Percentiles rank a stretch among this genome's conserved stretches.
Conservation (phyloP, 2,113 vertebrate species). For the Podiceps cristatus region DNA sequence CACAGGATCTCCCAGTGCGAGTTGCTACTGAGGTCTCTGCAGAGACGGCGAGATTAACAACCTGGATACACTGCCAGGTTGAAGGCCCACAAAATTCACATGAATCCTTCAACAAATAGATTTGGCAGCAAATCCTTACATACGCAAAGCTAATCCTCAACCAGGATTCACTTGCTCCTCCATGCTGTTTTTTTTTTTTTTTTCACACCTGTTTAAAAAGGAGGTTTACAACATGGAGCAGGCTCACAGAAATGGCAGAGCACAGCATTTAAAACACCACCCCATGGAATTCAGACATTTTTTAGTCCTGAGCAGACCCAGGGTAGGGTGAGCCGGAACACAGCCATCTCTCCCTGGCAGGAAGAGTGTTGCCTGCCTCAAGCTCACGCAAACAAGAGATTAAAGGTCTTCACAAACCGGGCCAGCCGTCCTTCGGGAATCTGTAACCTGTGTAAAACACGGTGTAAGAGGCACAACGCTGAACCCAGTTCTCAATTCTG, state of each 20-base stretch:
- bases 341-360: neutral
- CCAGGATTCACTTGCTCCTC: neutral
- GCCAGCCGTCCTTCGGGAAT: neutral
- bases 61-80: neutral
- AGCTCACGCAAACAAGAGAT: neutral
- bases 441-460: neutral
- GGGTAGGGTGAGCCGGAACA: neutral
- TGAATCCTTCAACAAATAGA: fast-evolving
- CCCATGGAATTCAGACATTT: neutral
- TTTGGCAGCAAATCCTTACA: neutral
- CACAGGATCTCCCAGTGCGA: neutral
- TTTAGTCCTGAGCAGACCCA: neutral
- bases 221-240: neutral
- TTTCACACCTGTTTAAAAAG: neutral
- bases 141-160: neutral
- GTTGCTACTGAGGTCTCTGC: neutral
- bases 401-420: neutral
- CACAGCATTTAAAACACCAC: too few species aligned
- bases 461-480: fast-evolving
- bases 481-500: neutral
- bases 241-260: neutral
- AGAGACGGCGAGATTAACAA: neutral
- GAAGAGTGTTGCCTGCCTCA: too few species aligned
- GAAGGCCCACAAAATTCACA: neutral
- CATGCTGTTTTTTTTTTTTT: neutral